These are phyloP conservation scores for Dryoscopus gambensis DNA, from an alignment of 2,113 vertebrate species.

Conservation along the genomic window DNA sequence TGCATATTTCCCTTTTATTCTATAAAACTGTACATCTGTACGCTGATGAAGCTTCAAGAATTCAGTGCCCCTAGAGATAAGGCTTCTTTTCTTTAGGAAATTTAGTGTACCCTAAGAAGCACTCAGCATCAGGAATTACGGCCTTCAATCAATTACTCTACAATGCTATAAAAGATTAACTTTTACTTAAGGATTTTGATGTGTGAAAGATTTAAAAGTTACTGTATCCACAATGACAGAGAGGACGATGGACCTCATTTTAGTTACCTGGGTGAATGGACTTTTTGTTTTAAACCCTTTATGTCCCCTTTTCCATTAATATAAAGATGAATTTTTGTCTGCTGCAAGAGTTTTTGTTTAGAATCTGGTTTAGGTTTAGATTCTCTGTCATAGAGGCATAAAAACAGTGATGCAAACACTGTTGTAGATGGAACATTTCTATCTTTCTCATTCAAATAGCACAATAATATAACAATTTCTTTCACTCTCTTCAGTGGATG, in stretches of 20 bases:
- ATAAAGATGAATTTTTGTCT: background rate
- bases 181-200: background rate
- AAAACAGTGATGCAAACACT: background rate
- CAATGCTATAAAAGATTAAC: background rate
- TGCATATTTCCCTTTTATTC: background rate
- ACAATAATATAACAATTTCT: background rate
- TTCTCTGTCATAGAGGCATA: background rate
- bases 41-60: background rate
- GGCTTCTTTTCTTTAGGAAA: background rate
- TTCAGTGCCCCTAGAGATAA: background rate
- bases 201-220: background rate
- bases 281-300: background rate
- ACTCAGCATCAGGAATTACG: background rate
- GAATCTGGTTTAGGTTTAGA: background rate
- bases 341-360: background rate
- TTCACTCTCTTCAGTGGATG: background rate
- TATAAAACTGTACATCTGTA: background rate
- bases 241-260: no score
- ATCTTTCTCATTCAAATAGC: background rate
- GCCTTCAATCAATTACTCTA: background rate
- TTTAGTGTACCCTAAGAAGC: background rate
- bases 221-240: no score
- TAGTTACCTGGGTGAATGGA: no score
- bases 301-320: background rate
- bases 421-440: background rate